Conservation (phyloP, 2,888 invertebrate species). For the Orchestes rusci region DNA sequence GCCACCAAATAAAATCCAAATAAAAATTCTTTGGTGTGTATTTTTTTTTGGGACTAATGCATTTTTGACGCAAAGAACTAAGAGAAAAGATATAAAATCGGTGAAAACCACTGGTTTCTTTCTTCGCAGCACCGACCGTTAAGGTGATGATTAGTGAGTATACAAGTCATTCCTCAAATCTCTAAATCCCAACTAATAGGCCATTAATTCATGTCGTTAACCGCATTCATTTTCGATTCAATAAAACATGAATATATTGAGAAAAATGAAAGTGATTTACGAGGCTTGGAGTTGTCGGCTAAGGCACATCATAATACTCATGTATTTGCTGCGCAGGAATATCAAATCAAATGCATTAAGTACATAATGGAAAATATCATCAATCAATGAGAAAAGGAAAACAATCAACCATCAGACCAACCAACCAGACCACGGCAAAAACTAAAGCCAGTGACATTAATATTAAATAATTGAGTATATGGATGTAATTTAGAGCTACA, state of each 20-base stretch:
- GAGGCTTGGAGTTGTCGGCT: slow-evolving; percentile 8
- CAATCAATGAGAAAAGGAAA: slow-evolving; percentile 27
- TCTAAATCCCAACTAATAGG: slow-evolving; percentile 26
- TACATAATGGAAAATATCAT: slow-evolving; percentile 30
- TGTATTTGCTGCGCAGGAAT: slow-evolving; percentile 19
- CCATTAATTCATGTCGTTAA: slow-evolving; percentile 20
- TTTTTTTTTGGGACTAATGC: too few relatives aligned
- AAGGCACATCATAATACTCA: slow-evolving; percentile 20
- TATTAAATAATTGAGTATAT: too few relatives aligned
- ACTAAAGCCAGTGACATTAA: slow-evolving; percentile 44
- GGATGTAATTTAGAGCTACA: too few relatives aligned
- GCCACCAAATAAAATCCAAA: too few relatives aligned
- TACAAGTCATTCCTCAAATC: slow-evolving; percentile 29
- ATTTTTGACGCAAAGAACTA: too few relatives aligned
- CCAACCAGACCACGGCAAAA: slow-evolving; percentile 38
- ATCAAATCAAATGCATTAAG: slow-evolving; percentile 27
- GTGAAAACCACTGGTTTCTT: slow-evolving; percentile 26
- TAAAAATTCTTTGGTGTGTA: too few relatives aligned
- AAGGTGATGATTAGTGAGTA: slow-evolving; percentile 34
- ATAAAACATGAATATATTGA: not conserved
- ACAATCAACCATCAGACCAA: slow-evolving; percentile 27
- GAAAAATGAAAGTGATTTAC: slow-evolving; percentile 1
- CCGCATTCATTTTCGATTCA: not conserved
- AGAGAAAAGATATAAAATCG: slow-evolving; percentile 27
- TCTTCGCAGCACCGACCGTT: too few relatives aligned